Evolutionary conservation across 2,797 vertebrate species (phyloP), one percentile per base, ranked within the genome.

Genomic region (Xyrichtys novacula): DNA sequence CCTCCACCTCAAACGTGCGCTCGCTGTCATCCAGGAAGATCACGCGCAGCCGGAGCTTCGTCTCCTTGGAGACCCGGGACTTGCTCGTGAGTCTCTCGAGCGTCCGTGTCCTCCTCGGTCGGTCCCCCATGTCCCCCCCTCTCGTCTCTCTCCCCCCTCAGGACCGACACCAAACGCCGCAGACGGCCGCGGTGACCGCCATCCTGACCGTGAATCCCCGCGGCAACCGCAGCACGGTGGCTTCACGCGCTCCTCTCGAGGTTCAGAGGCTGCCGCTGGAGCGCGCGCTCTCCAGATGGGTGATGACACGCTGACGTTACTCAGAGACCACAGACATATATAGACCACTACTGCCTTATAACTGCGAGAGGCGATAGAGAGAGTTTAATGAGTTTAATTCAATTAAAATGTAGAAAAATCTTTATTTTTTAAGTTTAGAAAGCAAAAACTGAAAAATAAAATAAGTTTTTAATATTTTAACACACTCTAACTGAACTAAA

Each of bases 1-100:
- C 94, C 91, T 95, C 91, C 65, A 94, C 93, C 60, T 95, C 93
- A 64, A 95, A 94, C 38, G 91, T 89, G 67, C 92, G 88, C 84
- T 94, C 93, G 68, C 91, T 94, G 76, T 93, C 90, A 22, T 95
- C 94, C 82, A 95, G 80, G 69, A 95, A 93, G 36, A 93, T 50
- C 29, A 94, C 93, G 25, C 92, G 88, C 75, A 94, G 83, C 64
- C 88, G 85, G 74, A 94, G 88, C 61, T 88, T 90, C 6, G 83
- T 85, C 52, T 91, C 90, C 71, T 80, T 89, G 67, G 79, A 80
- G 70, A 80, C 74, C 42, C 80, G 80, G 32, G 76, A 61, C 74
- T 28, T 80, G 25, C 58, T 19, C 14, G 70, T 8, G 75, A 85
- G 70, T 28, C 84, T 83, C 42, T 69, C 71, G 38, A 86, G 70